phyloP scores from a whole-genome alignment of 2,113 vertebrate genomes.

The Marcusenius ussheri region DNA sequence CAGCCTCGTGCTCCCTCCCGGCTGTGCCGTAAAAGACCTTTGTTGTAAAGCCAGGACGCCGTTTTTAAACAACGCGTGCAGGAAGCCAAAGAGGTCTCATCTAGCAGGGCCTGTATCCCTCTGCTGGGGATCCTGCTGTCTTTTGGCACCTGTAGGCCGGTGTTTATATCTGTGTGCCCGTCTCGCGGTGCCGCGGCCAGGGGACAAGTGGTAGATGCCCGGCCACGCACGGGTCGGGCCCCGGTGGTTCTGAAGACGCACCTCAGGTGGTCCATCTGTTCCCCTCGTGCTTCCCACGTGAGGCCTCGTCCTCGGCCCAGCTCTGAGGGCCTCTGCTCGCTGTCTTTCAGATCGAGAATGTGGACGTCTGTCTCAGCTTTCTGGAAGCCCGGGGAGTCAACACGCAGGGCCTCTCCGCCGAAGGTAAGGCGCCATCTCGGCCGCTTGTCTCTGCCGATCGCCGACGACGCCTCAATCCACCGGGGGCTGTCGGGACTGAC shows the following conservation, averaged over 20 bases:
- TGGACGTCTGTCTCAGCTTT: slow-evolving; percentile 82
- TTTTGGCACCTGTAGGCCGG: not conserved
- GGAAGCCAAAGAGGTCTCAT: not conserved
- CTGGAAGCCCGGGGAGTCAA: slow-evolving; percentile 80
- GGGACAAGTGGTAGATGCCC: not conserved
- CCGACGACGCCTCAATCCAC: not conserved
- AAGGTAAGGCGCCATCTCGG: slow-evolving; percentile 64
- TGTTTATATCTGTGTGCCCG: not conserved
- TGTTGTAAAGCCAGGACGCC: not conserved
- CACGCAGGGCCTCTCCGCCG: slow-evolving; percentile 80
- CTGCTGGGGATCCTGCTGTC: not conserved
- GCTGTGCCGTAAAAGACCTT: slow-evolving; percentile 4
- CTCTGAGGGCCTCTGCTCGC: not conserved
- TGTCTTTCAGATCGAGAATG: slow-evolving; percentile 74
- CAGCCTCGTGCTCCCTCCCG: not conserved
- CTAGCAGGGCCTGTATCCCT: not conserved
- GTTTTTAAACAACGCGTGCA: not conserved
- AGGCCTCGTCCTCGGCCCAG: not conserved
- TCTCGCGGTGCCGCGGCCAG: not conserved
- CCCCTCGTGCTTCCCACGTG: not conserved
- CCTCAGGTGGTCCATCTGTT: not conserved
- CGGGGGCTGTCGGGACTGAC: not conserved
- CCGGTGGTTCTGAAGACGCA: not conserved
- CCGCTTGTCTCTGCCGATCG: not conserved
- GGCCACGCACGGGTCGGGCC: not conserved